A percentile compares a stretch with the other conserved stretches of the same genome.
Evolutionary conservation across 2,888 invertebrate genomes (phyloP).

Genomic region (Cepaea hortensis): DNA sequence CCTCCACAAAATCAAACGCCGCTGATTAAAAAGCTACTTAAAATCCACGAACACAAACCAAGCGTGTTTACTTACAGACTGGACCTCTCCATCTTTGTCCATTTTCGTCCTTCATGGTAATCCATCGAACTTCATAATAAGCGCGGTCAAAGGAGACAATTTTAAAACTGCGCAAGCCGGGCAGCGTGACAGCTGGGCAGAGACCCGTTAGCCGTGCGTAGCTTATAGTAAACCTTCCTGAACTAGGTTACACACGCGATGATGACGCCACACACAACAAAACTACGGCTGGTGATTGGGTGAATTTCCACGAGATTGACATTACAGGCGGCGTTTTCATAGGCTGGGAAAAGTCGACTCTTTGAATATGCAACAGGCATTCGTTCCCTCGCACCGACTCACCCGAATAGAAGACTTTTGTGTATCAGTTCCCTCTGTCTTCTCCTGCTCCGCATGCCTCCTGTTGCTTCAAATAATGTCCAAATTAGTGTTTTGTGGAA

Average conservation of each 20-base stretch:
- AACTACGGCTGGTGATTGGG: constrained; percentile 33
- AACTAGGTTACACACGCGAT: constrained; percentile 48
- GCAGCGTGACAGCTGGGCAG: constrained; percentile 42
- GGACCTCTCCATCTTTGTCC: constrained; percentile 46
- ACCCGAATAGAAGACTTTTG: constrained; percentile 23
- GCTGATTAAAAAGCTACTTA: neutral
- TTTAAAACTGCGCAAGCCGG: constrained; percentile 30
- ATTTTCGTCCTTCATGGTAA: constrained; percentile 47
- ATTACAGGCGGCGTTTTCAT: constrained; percentile 16
- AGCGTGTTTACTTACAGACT: constrained; percentile 26
- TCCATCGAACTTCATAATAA: constrained; percentile 51
- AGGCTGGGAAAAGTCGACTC: constrained; percentile 26
- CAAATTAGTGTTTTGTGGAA: no score
- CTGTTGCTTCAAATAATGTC: no score
- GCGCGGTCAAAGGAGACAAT: constrained; percentile 47
- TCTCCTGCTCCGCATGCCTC: no score
- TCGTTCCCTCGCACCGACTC: constrained; percentile 48
- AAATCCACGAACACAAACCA: no score
- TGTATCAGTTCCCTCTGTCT: no score
- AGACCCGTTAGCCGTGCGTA: constrained; percentile 41
- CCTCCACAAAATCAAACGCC: neutral
- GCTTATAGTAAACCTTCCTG: constrained; percentile 44
- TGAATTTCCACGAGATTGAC: neutral
- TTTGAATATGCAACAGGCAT: constrained; percentile 45
- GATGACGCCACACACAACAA: constrained; percentile 39